These are phyloP conservation scores for Speoplatyrhinus poulsoni DNA, from an alignment of 2,113 vertebrate species.

Conservation along the genomic window DNA sequence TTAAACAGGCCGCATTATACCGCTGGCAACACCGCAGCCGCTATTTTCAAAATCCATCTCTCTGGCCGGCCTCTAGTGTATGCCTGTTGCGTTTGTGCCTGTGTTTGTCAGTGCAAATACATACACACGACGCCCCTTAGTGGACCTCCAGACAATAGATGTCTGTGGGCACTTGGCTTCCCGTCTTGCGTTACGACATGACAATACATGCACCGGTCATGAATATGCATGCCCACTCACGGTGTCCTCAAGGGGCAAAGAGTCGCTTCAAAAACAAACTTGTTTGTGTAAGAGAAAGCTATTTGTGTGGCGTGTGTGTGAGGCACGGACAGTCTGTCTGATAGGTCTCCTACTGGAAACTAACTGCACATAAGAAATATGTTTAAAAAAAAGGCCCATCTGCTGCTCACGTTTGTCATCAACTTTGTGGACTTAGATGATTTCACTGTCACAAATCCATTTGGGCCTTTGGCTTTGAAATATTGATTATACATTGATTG, in stretches of 20 bases:
- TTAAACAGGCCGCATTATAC: conserved; percentile 40
- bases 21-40: conserved; percentile 16
- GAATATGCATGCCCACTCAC: conserved; percentile 44
- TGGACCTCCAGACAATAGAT: neutral
- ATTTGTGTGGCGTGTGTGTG: conserved; percentile 15
- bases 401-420: conserved; percentile 18
- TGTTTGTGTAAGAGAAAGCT: conserved; percentile 37
- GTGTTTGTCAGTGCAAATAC: conserved; percentile 13
- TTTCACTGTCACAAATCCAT: neutral
- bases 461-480: neutral
- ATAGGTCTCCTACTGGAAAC: conserved; percentile 34
- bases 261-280: conserved; percentile 36
- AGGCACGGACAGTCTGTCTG: conserved; percentile 38
- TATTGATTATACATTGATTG: no score
- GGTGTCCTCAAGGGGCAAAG: conserved; percentile 8
- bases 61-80: conserved; percentile 25
- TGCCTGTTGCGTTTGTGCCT: neutral
- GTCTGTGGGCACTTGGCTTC: conserved; percentile 2
- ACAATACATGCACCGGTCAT: conserved; percentile 43
- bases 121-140: neutral
- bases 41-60: conserved; percentile 26
- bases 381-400: conserved; percentile 29
- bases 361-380: conserved; percentile 31
- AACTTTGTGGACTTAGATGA: neutral
- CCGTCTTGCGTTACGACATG: conserved; percentile 29